Base-by-base conservation (phyloP, 2,888 invertebrate species). In the Drymonia ruficornis region DNA sequence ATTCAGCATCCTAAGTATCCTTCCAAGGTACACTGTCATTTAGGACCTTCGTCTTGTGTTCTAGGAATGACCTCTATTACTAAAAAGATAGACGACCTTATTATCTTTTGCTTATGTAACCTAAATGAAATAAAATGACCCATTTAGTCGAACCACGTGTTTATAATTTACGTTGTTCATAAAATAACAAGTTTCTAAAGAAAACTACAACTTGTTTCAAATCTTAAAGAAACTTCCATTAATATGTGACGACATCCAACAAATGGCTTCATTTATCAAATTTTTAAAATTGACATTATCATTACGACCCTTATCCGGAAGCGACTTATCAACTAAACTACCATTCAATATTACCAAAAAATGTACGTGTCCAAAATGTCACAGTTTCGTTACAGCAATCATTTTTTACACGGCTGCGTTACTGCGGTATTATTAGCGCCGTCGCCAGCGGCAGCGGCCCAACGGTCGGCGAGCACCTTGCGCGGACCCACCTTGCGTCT, bases 381-480 rank as follows among this genome's bases (percentile, higher is more conserved):
- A 58, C 65, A 69, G 67, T 80, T 77, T 72, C 68, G 76, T 79
- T 80, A 80, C 79, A 82, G 80, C 89, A 89, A 90, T 89, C 91
- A 89, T 85, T 85, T 86, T 58, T 56, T 86, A 84, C 83, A 85
- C 86, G 86, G 76, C 76, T 72, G 70, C 79, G 84, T 83, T 82
- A 80, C 81, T 80, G 75, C 52, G 73, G 69, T 82, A 79, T 86
- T 83, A 86, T 82, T 82, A 81, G 60, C 65, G 67, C 68, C 61
- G 58, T 60, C 65, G 67, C 68, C 61, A 56, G 58, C 65, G 71
- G 81, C 86, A 80, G 64, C n/a, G 23, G 23, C 23, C 72, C 89
- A 91, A 91, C 91, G 89, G 91, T 87, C 89, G 70, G 65, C 62
- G 75, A 61, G 77, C 91, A 91, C 92, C 91, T 92, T 92, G 92